Evolutionary conservation across 2,888 invertebrate genomes (phyloP).

Genomic region (Lagria hirta): DNA sequence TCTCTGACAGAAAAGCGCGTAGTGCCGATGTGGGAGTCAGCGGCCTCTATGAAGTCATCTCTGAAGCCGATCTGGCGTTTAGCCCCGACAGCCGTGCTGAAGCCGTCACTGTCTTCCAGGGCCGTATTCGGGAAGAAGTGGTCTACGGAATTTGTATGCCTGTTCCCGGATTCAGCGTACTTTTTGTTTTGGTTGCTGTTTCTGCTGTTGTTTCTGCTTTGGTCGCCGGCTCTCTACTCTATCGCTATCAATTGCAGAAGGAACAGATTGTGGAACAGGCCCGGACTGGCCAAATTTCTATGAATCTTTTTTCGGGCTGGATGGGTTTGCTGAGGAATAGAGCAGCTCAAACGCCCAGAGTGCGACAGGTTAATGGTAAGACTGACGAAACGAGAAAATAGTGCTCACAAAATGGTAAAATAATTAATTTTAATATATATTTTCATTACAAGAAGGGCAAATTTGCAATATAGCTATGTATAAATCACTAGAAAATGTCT

Average conservation of each 20-base stretch:
- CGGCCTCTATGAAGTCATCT: constrained; percentile 84
- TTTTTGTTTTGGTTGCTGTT: constrained; percentile 84
- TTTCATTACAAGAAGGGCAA: too few species aligned
- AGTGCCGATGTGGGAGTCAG: constrained; percentile 89
- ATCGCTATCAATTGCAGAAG: constrained; percentile 70
- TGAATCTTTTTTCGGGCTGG: constrained; percentile 70
- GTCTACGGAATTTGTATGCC: constrained; percentile 92
- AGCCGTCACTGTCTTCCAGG: constrained; percentile 83
- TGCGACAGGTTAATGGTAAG: constrained; percentile 32
- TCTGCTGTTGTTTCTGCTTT: constrained; percentile 86
- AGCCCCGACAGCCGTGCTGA: constrained; percentile 79
- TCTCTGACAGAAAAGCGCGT: constrained; percentile 72
- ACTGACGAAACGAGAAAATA: constrained; percentile 35
- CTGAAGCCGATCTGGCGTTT: constrained; percentile 88
- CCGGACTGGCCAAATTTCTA: constrained; percentile 58
- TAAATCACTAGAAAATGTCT: too few species aligned
- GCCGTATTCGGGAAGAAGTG: constrained; percentile 83
- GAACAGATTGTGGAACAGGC: constrained; percentile 61
- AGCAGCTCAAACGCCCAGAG: constrained; percentile 17
- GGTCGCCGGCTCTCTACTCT: constrained; percentile 66
- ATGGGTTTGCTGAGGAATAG: constrained; percentile 66
- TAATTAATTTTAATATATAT: too few species aligned
- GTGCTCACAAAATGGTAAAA: too few species aligned
- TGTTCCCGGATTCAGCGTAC: constrained; percentile 82
- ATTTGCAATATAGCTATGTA: constrained; percentile 38